These are phyloP conservation scores for Silurus aristotelis DNA, from an alignment of 2,797 vertebrate species.

Conservation along the genomic window DNA sequence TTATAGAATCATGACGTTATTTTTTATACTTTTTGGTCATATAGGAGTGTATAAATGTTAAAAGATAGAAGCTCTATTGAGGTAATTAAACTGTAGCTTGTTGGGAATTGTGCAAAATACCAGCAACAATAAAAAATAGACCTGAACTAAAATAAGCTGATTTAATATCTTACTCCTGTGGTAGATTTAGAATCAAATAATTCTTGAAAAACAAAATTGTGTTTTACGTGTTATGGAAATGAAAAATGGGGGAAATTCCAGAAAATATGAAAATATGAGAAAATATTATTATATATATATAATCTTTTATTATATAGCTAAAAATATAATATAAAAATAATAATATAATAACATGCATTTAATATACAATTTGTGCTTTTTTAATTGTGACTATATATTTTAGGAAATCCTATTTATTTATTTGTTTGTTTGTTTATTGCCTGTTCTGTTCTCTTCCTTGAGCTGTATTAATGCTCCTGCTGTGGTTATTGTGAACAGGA, in stretches of 20 bases:
- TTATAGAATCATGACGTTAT: background rate
- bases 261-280: too few relatives aligned
- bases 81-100: background rate
- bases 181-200: background rate
- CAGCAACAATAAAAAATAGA: background rate
- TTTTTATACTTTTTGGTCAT: background rate
- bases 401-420: background rate
- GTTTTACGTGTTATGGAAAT: too few relatives aligned
- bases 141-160: background rate
- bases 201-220: too few relatives aligned
- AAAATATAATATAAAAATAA: too few relatives aligned
- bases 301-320: too few relatives aligned
- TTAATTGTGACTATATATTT: background rate
- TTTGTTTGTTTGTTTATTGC: too few relatives aligned
- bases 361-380: background rate
- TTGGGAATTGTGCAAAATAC: background rate
- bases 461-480: background rate
- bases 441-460: background rate
- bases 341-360: too few relatives aligned
- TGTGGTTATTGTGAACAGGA: background rate
- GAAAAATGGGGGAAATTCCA: too few relatives aligned
- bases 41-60: background rate
- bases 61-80: background rate
- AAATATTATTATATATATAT: too few relatives aligned
- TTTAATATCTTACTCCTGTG: background rate